Evolutionary conservation across 2,113 vertebrate genomes (phyloP).

Genomic region (Uropsilus gracilis): DNA sequence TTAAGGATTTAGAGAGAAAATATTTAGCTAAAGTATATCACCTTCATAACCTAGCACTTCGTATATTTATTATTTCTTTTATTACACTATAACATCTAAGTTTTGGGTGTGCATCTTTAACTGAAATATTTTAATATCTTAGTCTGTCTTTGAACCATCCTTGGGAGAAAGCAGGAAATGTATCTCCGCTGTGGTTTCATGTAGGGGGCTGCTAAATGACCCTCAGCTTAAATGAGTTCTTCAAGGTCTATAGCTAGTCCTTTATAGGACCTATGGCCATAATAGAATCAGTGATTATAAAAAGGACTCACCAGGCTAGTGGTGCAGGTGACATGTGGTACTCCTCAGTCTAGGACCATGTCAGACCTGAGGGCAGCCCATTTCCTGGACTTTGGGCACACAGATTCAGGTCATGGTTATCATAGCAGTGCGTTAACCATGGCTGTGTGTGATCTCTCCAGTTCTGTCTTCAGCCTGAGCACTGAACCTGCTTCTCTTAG

Average conservation of each 20-base stretch:
- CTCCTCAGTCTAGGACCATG: neutral
- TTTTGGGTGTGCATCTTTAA: no score
- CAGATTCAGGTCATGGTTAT: no score
- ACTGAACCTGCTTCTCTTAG: neutral
- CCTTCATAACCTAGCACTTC: neutral
- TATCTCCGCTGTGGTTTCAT: accelerated
- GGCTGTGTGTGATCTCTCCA: accelerated
- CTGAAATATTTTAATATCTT: neutral
- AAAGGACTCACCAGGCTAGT: neutral
- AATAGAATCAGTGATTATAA: neutral
- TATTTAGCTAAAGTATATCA: neutral
- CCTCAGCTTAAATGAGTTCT: neutral
- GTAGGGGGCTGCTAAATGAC: accelerated
- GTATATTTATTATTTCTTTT: neutral
- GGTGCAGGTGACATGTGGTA: neutral
- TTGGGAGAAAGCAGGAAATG: neutral
- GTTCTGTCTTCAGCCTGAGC: no score
- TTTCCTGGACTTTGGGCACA: no score
- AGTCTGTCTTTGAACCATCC: neutral
- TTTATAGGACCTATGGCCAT: neutral
- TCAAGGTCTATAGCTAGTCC: accelerated
- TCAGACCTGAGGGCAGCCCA: no score
- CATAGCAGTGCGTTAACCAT: neutral
- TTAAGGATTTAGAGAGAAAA: neutral
- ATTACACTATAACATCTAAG: no score